Conservation (phyloP, 2,888 invertebrate species). For the Myopa tessellatipennis region DNA sequence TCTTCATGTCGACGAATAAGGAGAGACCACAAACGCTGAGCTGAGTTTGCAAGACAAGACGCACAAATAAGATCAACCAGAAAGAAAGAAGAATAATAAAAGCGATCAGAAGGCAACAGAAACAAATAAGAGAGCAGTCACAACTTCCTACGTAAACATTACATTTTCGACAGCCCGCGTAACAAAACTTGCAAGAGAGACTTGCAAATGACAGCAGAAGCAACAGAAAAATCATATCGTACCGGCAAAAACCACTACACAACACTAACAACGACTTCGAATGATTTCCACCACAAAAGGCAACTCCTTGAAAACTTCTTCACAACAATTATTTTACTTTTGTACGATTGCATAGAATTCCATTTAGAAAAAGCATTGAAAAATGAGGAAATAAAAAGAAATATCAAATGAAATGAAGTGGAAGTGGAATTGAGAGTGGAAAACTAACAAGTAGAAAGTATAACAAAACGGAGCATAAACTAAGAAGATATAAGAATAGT, state of each 20-base stretch:
- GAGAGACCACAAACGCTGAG: background rate
- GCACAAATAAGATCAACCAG: too few relatives aligned
- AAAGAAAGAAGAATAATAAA: background rate
- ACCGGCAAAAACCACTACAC: too few relatives aligned
- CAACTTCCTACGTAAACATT: background rate
- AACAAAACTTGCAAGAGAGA: background rate
- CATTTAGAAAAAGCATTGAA: too few relatives aligned
- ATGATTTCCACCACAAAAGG: too few relatives aligned
- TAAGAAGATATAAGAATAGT: background rate
- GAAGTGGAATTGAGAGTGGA: background rate
- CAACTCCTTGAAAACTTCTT: background rate
- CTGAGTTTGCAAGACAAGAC: background rate
- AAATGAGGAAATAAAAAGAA: background rate
- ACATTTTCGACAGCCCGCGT: conserved; percentile 2
- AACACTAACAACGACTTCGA: background rate
- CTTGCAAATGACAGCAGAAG: conserved; percentile 16
- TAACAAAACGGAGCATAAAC: background rate
- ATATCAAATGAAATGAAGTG: background rate
- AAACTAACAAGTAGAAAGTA: background rate
- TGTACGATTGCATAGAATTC: too few relatives aligned
- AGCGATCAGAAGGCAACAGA: background rate
- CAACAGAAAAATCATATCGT: background rate
- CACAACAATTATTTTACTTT: background rate
- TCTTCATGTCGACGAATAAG: too few relatives aligned
- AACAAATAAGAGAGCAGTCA: background rate